phyloP scores from a whole-genome alignment of 2,113 vertebrate species.

The Pseudorectes ferrugineus region DNA sequence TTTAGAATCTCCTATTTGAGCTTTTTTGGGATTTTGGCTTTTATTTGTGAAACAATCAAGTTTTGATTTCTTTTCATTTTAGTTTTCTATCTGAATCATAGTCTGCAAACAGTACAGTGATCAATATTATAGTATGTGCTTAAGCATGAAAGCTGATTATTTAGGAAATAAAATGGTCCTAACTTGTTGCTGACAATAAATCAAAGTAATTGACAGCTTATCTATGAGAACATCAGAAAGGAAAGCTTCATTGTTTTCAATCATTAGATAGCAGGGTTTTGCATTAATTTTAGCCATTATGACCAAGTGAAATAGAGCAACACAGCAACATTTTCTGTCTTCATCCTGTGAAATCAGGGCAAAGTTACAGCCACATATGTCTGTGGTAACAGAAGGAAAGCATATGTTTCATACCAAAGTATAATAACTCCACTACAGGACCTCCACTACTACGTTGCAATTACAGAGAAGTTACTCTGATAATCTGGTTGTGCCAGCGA shows the following conservation, averaged over 20 bases:
- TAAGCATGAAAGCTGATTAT: background rate
- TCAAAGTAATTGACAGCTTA: background rate
- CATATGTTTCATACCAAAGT: background rate
- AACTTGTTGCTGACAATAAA: background rate
- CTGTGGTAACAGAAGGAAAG: background rate
- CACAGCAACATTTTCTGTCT: background rate
- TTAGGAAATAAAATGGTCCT: background rate
- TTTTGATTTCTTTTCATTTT: background rate
- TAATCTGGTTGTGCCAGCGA: background rate
- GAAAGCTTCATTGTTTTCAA: background rate
- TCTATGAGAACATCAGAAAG: background rate
- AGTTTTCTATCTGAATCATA: background rate
- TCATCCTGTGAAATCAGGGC: background rate
- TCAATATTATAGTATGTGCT: background rate
- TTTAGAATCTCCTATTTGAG: background rate
- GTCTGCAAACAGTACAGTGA: background rate
- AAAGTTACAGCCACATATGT: background rate
- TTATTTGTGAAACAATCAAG: background rate
- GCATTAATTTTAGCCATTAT: background rate
- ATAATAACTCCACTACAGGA: background rate
- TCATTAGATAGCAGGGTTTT: background rate
- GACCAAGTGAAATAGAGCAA: background rate
- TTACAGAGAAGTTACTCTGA: background rate
- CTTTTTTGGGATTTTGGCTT: background rate
- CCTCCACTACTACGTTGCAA: fast-evolving